Conservation (phyloP, 2,797 vertebrate species). For the Halcyon chelicuti region DNA sequence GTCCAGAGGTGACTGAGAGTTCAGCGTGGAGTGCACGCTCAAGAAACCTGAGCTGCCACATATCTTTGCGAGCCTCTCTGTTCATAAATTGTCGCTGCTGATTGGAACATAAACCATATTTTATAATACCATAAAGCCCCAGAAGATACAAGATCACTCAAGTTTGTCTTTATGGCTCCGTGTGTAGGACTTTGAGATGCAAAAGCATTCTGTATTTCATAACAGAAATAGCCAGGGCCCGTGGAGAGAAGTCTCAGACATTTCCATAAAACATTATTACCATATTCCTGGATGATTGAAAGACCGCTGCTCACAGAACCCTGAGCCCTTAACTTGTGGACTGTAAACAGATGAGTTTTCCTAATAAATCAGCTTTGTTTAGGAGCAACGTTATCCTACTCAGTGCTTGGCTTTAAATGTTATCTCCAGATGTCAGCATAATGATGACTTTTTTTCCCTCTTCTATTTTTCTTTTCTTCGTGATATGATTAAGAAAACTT, state of each 20-base stretch:
- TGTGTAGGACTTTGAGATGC: slow-evolving; percentile 47
- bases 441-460: neutral
- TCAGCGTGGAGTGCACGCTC: slow-evolving; percentile 85
- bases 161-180: slow-evolving; percentile 75
- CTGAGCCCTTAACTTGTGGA: slow-evolving; percentile 57
- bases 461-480: neutral
- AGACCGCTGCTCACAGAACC: neutral
- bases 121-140: slow-evolving; percentile 74
- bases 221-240: neutral
- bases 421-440: neutral
- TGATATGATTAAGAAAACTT: neutral
- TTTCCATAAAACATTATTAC: slow-evolving; percentile 64
- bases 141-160: slow-evolving; percentile 74
- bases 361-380: slow-evolving; percentile 68
- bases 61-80: slow-evolving; percentile 48
- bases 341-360: slow-evolving; percentile 54
- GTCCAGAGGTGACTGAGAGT: slow-evolving; percentile 93
- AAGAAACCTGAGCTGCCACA: slow-evolving; percentile 75
- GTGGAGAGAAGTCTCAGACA: slow-evolving; percentile 1
- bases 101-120: slow-evolving; percentile 77
- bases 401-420: neutral
- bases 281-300: slow-evolving; percentile 55
- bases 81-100: slow-evolving; percentile 74
- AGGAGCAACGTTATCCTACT: neutral
- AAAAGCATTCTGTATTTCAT: slow-evolving; percentile 60